Conservation (phyloP, 2,113 vertebrate genomes). For the Percina caprodes region DNA sequence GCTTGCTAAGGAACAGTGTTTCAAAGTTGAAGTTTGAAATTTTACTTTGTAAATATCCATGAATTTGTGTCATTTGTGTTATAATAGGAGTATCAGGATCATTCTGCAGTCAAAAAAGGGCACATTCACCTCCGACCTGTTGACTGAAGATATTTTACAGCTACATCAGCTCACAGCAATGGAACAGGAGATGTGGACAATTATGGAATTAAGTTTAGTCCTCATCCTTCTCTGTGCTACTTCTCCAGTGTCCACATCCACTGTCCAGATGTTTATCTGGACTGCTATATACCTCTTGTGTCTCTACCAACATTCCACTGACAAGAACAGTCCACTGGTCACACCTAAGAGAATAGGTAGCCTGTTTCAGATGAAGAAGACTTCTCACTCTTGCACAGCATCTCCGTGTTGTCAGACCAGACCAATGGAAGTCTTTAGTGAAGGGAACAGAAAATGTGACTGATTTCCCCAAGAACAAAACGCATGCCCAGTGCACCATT, state of each 20-base stretch:
- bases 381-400: background rate
- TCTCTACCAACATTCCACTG: conserved; percentile 4
- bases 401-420: background rate
- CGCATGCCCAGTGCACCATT: background rate
- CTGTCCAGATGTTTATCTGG: background rate
- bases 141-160: background rate
- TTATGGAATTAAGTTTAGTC: background rate
- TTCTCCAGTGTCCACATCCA: background rate
- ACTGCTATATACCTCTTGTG: background rate
- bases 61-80: background rate
- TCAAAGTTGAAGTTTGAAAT: conserved; percentile 23
- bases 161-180: background rate
- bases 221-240: background rate
- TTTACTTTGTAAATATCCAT: background rate
- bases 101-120: background rate
- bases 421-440: background rate
- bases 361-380: background rate
- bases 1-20: background rate
- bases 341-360: background rate
- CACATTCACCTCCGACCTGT: background rate
- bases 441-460: background rate
- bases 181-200: background rate
- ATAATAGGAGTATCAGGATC: too few species aligned
- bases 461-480: too few species aligned
- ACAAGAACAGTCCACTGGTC: background rate